Conservation (phyloP, 2,888 invertebrate genomes). For the Amphipoea lucens region DNA sequence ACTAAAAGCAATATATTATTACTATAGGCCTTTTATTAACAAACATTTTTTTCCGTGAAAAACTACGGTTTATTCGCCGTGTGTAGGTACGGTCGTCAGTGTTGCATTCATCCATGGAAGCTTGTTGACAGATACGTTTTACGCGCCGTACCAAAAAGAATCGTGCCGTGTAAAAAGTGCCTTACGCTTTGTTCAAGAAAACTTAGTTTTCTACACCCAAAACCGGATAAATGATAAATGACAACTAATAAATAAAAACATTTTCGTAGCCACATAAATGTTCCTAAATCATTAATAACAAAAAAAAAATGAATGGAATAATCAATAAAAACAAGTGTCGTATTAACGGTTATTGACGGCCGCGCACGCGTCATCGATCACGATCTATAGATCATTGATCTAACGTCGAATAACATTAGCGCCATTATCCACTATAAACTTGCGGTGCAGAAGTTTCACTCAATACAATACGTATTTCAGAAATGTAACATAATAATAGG, state of each 20-base stretch:
- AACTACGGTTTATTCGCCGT: too few species aligned
- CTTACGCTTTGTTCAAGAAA: neutral
- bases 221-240: neutral
- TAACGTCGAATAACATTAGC: slow-evolving; percentile 70
- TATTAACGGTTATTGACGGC: slow-evolving; percentile 71
- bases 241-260: slow-evolving; percentile 10
- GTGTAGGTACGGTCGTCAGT: too few species aligned
- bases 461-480: neutral
- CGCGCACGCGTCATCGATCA: slow-evolving; percentile 75
- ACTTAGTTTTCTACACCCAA: neutral
- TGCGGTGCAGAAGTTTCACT: slow-evolving; percentile 26
- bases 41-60: too few species aligned
- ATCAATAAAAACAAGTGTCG: slow-evolving; percentile 69
- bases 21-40: too few species aligned
- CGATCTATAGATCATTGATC: slow-evolving; percentile 78
- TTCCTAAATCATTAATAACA: slow-evolving; percentile 44
- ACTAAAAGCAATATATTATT: too few species aligned
- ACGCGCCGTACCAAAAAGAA: neutral
- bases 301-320: slow-evolving; percentile 35
- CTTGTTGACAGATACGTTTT: too few species aligned
- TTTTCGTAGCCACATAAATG: slow-evolving; percentile 10
- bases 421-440: slow-evolving; percentile 51
- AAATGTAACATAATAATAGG: neutral
- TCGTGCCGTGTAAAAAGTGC: neutral
- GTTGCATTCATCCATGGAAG: too few species aligned